Conservation (phyloP, 2,797 vertebrate species). For the Taenioides sp. region DNA sequence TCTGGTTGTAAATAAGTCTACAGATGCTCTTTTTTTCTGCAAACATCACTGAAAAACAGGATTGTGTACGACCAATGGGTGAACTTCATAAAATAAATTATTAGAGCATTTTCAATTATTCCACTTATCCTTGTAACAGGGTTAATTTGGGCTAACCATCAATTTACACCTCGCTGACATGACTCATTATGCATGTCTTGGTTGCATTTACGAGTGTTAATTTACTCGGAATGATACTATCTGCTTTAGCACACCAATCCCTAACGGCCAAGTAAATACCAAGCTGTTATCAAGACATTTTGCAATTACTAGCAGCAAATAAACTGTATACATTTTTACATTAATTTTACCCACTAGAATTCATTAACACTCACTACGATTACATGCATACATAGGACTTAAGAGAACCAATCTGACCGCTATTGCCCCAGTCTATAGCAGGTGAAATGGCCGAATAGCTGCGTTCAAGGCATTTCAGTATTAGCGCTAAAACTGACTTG, state of each 20-base stretch:
- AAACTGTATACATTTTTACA: too few relatives aligned
- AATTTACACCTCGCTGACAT: slow-evolving; percentile 2
- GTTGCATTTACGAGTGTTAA: background rate
- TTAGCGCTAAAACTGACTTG: background rate
- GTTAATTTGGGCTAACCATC: slow-evolving; percentile 5
- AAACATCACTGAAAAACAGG: background rate
- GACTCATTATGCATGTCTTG: slow-evolving; percentile 7
- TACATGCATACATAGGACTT: too few relatives aligned
- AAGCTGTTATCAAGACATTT: background rate
- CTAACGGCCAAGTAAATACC: background rate
- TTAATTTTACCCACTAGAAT: too few relatives aligned
- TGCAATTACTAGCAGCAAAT: too few relatives aligned
- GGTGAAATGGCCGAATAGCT: too few relatives aligned
- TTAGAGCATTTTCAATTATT: background rate
- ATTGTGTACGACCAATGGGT: background rate
- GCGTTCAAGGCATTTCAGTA: too few relatives aligned
- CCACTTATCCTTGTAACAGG: background rate
- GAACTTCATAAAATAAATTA: background rate
- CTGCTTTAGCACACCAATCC: background rate
- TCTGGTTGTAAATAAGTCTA: background rate
- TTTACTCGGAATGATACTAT: background rate
- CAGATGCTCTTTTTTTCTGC: background rate
- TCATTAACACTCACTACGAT: too few relatives aligned
- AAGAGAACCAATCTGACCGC: too few relatives aligned
- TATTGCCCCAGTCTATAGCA: too few relatives aligned